These are phyloP conservation scores for Eledona agricola DNA, from an alignment of 2,888 invertebrate species.

Conservation along the genomic window DNA sequence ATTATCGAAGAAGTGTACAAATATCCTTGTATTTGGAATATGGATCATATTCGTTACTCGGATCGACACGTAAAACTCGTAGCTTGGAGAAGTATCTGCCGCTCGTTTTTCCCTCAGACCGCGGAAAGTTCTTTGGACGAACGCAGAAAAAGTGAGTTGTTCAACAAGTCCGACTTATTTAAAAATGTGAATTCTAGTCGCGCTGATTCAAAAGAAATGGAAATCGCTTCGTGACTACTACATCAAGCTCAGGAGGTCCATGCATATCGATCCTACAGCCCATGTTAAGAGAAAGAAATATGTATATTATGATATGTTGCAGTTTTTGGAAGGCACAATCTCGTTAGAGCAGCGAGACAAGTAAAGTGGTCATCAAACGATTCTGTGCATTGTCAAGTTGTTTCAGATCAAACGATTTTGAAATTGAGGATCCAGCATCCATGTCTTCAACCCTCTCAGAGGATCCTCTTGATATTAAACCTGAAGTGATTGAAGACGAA, in stretches of 20 bases:
- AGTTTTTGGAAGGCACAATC: slow-evolving; percentile 3
- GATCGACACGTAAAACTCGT: not conserved
- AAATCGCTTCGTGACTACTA: slow-evolving; percentile 10
- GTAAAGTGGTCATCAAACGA: too few species aligned
- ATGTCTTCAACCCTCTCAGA: too few species aligned
- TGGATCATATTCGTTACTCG: not conserved
- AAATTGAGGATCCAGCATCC: too few species aligned
- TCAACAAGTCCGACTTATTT: not conserved
- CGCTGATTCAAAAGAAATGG: slow-evolving; percentile 9
- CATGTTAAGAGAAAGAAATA: slow-evolving; percentile 6
- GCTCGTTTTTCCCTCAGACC: not conserved
- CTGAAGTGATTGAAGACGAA: slow-evolving; percentile 3
- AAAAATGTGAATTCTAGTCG: slow-evolving; percentile 1
- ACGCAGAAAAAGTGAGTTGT: slow-evolving; percentile 5
- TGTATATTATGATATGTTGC: slow-evolving; percentile 8
- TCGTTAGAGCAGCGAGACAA: too few species aligned
- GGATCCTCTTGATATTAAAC: too few species aligned
- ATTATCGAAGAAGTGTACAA: slow-evolving; percentile 7
- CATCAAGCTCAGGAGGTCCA: slow-evolving; percentile 4
- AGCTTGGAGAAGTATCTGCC: slow-evolving; percentile 4
- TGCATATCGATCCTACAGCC: not conserved
- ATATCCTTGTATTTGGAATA: slow-evolving; percentile 5
- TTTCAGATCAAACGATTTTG: too few species aligned
- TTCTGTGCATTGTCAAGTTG: too few species aligned
- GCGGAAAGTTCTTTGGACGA: not conserved